phyloP scores from a whole-genome alignment of 2,888 invertebrate species.

The Epirrita christyi region DNA sequence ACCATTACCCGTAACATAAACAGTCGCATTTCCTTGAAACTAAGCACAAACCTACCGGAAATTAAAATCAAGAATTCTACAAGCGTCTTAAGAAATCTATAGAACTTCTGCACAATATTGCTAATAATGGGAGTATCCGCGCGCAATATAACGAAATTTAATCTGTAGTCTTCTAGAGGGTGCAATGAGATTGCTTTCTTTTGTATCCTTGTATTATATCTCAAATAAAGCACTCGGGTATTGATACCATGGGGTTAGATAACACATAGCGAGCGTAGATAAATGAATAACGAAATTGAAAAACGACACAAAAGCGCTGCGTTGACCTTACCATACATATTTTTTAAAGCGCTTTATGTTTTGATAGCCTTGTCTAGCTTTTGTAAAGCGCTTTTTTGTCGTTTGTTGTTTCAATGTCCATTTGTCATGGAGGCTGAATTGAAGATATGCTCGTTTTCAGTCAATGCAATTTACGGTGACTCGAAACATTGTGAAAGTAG shows the following conservation, averaged over 20 bases:
- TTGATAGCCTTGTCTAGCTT: not conserved
- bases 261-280: not conserved
- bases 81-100: no score
- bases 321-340: no score
- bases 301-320: no score
- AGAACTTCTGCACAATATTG: conserved; percentile 1
- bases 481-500: not conserved
- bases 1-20: no score
- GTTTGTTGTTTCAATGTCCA: no score
- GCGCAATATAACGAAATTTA: conserved; percentile 16
- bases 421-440: no score
- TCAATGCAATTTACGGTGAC: not conserved
- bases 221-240: conserved; percentile 3
- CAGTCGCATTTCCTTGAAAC: no score
- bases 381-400: not conserved
- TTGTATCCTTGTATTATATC: conserved; percentile 17
- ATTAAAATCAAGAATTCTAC: no score
- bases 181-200: conserved; percentile 26
- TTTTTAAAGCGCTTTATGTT: not conserved
- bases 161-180: conserved; percentile 18
- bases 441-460: no score
- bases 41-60: no score
- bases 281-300: not conserved
- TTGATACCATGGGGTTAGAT: conserved; percentile 12
- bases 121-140: not conserved